phyloP scores from a whole-genome alignment of 2,797 vertebrate genomes.

The Platyrinchus mystaceus region DNA sequence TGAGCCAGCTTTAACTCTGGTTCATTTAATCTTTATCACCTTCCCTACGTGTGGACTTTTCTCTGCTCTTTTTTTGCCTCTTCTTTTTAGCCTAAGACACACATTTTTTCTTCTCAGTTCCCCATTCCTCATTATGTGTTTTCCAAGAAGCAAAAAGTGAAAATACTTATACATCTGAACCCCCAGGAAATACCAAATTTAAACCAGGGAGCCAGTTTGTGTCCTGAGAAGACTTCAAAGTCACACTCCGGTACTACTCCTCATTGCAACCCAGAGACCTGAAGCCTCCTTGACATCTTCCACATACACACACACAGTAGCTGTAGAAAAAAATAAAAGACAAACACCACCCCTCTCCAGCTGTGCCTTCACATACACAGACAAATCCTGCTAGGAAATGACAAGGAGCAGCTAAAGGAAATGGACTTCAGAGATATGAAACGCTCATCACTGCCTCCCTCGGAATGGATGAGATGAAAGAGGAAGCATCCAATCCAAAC shows the following conservation, averaged over 20 bases:
- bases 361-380: background rate
- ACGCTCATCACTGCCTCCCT: background rate
- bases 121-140: background rate
- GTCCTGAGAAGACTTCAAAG: background rate
- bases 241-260: background rate
- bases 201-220: background rate
- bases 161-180: background rate
- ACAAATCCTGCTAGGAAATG: constrained; percentile 34
- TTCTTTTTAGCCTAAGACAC: background rate
- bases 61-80: background rate
- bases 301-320: fast-evolving
- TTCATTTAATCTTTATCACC: background rate
- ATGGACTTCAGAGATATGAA: background rate
- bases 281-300: background rate
- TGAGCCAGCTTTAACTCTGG: background rate
- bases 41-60: background rate
- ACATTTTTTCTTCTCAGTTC: background rate
- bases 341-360: background rate
- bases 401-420: constrained; percentile 35
- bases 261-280: background rate
- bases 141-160: background rate
- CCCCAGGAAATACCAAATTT: background rate
- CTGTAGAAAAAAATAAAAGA: background rate
- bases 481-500: background rate
- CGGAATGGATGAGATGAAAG: background rate